These are phyloP conservation scores for Sitobion miscanthi DNA, from an alignment of 1,140 invertebrate genomes.

Conservation along the genomic window DNA sequence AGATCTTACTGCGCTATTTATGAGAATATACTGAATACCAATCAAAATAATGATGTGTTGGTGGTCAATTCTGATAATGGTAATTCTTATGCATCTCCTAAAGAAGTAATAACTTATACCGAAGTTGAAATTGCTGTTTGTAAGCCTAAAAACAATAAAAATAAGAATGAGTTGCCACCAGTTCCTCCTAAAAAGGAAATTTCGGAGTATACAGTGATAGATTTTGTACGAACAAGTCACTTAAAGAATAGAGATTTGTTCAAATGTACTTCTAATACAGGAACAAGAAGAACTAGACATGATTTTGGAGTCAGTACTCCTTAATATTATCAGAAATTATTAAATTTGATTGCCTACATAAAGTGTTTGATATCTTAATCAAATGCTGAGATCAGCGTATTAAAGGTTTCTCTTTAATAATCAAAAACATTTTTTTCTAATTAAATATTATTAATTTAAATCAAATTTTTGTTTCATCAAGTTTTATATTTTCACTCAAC, in stretches of 20 bases:
- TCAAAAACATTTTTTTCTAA: neutral
- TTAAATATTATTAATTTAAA: neutral
- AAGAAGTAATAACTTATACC: conserved; percentile 69
- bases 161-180: conserved; percentile 64
- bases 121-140: conserved; percentile 60
- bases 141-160: conserved; percentile 62
- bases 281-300: conserved; percentile 71
- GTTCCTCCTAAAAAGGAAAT: conserved; percentile 66
- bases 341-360: neutral
- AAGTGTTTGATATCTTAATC: neutral
- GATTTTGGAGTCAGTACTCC: conserved; percentile 64
- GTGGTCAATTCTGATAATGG: conserved; percentile 1
- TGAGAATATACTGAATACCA: neutral
- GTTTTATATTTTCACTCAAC: conserved; percentile 21
- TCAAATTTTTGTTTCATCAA: neutral
- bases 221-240: conserved; percentile 90
- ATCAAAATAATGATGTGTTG: conserved; percentile 4
- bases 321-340: conserved; percentile 16
- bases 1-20: neutral
- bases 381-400: neutral
- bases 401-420: neutral
- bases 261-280: conserved; percentile 66
- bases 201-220: conserved; percentile 86
- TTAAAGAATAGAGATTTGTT: conserved; percentile 70
- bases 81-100: conserved; percentile 61